A percentile compares a stretch with the other conserved stretches of the same genome.
These are phyloP conservation scores for Poecilus cupreus DNA, from an alignment of 2,888 invertebrate species.

Conservation along the genomic window DNA sequence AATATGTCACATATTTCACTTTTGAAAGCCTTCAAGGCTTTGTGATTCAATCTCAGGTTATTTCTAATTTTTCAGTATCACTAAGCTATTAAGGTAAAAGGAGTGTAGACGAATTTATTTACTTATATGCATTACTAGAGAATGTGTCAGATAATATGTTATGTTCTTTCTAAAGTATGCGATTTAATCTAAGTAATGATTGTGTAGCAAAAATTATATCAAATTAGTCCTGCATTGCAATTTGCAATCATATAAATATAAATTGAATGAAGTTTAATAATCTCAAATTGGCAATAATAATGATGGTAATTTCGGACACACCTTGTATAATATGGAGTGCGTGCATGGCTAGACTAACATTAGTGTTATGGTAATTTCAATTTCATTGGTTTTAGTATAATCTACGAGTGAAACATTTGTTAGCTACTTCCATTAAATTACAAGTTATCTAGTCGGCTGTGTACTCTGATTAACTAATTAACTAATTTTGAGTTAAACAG, in stretches of 20 bases:
- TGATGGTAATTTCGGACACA: constrained; percentile 16
- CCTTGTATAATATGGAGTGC: constrained; percentile 17
- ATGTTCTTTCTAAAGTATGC: neutral
- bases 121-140: neutral
- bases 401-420: constrained; percentile 27
- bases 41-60: no score
- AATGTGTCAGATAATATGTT: neutral
- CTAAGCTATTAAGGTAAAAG: no score
- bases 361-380: constrained; percentile 34
- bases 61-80: no score
- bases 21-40: no score
- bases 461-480: constrained; percentile 1
- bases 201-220: neutral
- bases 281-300: constrained; percentile 28
- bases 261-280: constrained; percentile 36
- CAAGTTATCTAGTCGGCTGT: neutral
- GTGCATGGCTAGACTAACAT: constrained; percentile 19
- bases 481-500: neutral
- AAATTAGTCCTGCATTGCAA: neutral
- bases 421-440: constrained; percentile 11
- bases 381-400: constrained; percentile 19
- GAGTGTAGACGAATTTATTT: neutral
- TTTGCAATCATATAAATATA: neutral
- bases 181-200: neutral
- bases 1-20: no score